A percentile compares a stretch with the other conserved stretches of the same genome.
phyloP scores from a whole-genome alignment of 2,113 vertebrate species.

The Epinephelus fuscoguttatus region DNA sequence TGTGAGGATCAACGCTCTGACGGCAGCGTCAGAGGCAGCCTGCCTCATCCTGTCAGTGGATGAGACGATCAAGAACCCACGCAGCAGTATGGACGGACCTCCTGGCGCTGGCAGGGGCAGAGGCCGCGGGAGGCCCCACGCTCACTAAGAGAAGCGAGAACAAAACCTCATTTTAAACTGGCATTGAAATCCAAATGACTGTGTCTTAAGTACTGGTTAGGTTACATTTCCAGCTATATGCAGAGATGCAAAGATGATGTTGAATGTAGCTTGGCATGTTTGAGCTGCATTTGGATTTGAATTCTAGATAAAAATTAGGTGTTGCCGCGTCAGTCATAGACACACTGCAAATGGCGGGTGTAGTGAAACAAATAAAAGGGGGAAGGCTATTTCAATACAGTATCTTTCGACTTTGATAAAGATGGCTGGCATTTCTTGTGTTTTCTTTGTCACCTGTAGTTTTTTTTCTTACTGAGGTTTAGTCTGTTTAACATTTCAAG shows the following conservation, averaged over 20 bases:
- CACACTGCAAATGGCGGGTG: conserved; percentile 2
- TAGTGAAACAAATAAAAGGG: conserved; percentile 22
- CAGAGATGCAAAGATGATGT: background rate
- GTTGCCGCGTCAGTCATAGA: conserved; percentile 6
- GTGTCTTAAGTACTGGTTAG: background rate
- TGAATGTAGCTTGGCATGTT: conserved; percentile 1
- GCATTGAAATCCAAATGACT: conserved; percentile 39
- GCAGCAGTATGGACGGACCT: conserved; percentile 84
- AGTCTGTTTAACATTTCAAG: conserved; percentile 30
- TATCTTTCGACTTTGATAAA: conserved; percentile 12
- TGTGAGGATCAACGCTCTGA: conserved; percentile 94
- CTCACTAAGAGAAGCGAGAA: conserved; percentile 75
- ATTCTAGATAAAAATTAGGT: conserved; percentile 31
- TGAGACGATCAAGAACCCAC: conserved; percentile 97
- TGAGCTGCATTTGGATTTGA: conserved; percentile 50
- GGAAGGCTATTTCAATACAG: background rate
- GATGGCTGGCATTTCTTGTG: conserved; percentile 8
- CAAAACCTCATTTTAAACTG: conserved; percentile 20
- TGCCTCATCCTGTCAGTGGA: conserved; percentile 97
- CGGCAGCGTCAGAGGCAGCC: conserved; percentile 93
- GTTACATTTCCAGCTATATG: background rate
- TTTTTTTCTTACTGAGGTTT: conserved; percentile 38
- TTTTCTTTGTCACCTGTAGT: background rate
- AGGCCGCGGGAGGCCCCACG: conserved; percentile 88
- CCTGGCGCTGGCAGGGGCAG: conserved; percentile 84